A percentile compares a stretch with the other conserved stretches of the same genome.
These are phyloP conservation scores for Dolichallabes microphthalmus DNA, from an alignment of 2,113 vertebrate genomes.

Conservation along the genomic window DNA sequence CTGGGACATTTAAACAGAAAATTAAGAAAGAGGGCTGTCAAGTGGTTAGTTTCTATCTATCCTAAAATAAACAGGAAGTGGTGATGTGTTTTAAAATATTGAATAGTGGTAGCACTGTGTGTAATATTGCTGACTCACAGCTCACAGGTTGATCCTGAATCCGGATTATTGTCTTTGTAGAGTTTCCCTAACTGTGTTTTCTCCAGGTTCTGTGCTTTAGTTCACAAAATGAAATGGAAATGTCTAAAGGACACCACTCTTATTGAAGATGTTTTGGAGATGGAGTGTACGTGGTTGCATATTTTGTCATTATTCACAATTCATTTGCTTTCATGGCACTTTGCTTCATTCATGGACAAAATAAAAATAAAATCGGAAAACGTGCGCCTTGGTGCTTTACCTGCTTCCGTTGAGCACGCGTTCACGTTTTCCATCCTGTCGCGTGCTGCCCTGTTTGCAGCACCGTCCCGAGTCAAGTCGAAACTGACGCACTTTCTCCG, in stretches of 20 bases:
- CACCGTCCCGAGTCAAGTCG: slow-evolving; percentile 59
- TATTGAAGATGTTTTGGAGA: background rate
- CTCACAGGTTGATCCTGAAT: background rate
- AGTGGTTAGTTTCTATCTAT: background rate
- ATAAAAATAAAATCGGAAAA: background rate
- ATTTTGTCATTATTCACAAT: background rate
- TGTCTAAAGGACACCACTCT: no score
- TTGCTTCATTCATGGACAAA: background rate
- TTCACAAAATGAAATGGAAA: no score
- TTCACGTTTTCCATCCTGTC: background rate
- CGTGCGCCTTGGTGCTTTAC: background rate
- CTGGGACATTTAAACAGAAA: background rate
- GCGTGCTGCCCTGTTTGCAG: background rate
- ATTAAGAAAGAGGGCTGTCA: background rate
- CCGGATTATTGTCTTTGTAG: background rate
- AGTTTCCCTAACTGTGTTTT: background rate
- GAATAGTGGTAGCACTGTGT: background rate
- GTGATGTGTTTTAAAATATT: background rate
- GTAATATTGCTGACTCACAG: background rate
- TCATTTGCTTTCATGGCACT: background rate
- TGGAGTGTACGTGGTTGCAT: no score
- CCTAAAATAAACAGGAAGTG: background rate
- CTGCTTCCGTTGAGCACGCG: background rate
- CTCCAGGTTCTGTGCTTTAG: no score
- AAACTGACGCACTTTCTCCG: slow-evolving; percentile 72